Evolutionary conservation across 2,113 vertebrate genomes (phyloP).

Genomic region (Cisticola juncidis): DNA sequence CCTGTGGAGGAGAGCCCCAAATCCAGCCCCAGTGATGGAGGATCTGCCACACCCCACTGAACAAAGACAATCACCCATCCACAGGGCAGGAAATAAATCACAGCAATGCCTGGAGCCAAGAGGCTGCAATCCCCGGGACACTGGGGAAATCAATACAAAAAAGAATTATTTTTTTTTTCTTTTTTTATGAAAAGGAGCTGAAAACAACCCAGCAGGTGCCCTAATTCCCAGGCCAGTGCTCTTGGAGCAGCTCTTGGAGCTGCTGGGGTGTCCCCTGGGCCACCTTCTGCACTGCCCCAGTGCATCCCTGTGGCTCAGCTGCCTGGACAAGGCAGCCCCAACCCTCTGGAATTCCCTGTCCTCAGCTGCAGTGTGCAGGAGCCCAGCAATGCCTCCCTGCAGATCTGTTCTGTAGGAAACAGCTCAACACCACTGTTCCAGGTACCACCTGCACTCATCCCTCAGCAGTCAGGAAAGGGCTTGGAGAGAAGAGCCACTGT

Average conservation of each 20-base stretch:
- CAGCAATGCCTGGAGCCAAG: not conserved
- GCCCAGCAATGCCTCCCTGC: not conserved
- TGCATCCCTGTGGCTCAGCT: not conserved
- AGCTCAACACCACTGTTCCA: not conserved
- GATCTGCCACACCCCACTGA: not conserved
- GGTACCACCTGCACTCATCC: not conserved
- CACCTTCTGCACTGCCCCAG: not conserved
- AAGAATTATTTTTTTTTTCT: not conserved
- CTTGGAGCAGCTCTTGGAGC: not conserved
- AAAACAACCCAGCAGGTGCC: not conserved
- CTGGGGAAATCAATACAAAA: not conserved
- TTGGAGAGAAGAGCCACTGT: not conserved
- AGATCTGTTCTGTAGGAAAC: not conserved
- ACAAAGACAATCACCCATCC: not conserved
- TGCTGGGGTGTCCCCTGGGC: not conserved
- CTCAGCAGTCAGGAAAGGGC: not conserved
- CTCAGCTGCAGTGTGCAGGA: not conserved
- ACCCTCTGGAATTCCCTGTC: accelerated
- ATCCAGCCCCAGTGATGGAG: not conserved
- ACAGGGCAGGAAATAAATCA: not conserved
- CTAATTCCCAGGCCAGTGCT: not conserved
- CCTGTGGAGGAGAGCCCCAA: not conserved
- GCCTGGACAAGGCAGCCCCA: not conserved
- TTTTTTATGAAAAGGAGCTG: not conserved
- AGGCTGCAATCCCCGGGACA: not conserved